Percentiles rank a stretch among this genome's conserved stretches.
phyloP scores from a whole-genome alignment of 2,888 invertebrate genomes.

The Amblyjoppa proteus region DNA sequence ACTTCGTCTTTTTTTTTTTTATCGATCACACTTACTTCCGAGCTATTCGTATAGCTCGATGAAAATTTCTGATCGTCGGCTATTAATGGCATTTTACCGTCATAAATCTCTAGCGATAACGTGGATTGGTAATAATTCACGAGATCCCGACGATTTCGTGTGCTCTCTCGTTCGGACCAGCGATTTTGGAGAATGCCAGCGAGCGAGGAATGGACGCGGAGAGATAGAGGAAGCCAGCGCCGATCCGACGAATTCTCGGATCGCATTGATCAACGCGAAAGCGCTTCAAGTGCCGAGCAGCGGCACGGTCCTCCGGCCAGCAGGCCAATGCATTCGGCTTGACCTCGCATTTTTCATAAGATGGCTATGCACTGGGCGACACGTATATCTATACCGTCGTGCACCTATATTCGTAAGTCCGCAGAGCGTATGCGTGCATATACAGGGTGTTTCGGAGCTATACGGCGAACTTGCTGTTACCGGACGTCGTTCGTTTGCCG shows the following conservation, averaged over 20 bases:
- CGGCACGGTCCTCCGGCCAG: background rate
- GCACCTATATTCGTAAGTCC: background rate
- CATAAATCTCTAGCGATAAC: conserved; percentile 7
- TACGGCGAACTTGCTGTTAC: background rate
- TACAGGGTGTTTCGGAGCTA: background rate
- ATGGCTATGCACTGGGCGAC: background rate
- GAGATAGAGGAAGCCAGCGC: background rate
- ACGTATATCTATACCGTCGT: background rate
- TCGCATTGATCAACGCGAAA: conserved; percentile 27
- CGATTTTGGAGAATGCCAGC: conserved; percentile 4
- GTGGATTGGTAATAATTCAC: conserved; percentile 16
- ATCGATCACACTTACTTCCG: background rate
- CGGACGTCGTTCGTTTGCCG: background rate
- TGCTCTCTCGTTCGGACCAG: conserved; percentile 4
- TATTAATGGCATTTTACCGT: conserved; percentile 1
- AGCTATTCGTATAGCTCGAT: background rate
- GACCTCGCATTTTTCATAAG: conserved; percentile 17
- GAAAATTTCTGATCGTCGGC: conserved; percentile 1
- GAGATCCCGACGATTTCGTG: conserved; percentile 18
- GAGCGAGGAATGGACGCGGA: conserved; percentile 5
- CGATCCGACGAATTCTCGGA: conserved; percentile 27
- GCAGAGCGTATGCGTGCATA: background rate
- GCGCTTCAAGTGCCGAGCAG: conserved; percentile 10
- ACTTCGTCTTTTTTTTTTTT: background rate
- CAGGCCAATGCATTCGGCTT: conserved; percentile 21